Base-by-base conservation (phyloP, 2,888 invertebrate genomes). In the Stegana nigrithorax region DNA sequence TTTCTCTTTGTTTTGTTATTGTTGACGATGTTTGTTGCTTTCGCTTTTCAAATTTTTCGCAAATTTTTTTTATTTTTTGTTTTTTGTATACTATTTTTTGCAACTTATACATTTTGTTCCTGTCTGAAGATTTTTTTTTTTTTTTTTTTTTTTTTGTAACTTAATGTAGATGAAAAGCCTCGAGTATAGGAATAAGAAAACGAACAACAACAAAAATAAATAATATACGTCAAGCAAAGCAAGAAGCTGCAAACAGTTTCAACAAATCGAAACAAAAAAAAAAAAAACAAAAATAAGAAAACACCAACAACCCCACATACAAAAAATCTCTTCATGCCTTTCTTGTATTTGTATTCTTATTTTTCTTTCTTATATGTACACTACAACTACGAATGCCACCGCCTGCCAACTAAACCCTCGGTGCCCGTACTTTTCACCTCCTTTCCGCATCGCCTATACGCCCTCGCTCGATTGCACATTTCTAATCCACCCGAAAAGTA, bases 401-500 rank as follows among this genome's bases (percentile, higher is more conserved):
- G n/a, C n/a, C n/a, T n/a, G n/a, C n/a, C n/a, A n/a, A n/a, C n/a
- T n/a, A 42, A 21, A 45, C 14, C 21, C 26, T n/a, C 32, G 47
- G 47, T 45, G 42, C 36, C 26, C 53, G 59, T 50, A 44, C 27
- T 57, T 53, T 42, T 42, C 45, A 60, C 59, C 12, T 36, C 7
- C 51, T 67, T 57, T 42, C 29, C 23, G 8, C 17, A 25, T 21
- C 23, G 19, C 19, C 45, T 23, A 36, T 10, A 36, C 5, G 26
- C 45, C 21, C 19, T 21, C 47, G 27, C 32, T 53, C 17, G 32
- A 29, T 36, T 19, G 23, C 56, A 19, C 14, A 50, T 63, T 78
- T 78, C 78, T 78, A 78, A 75, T 75, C 78, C 78, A 63, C 53
- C 62, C 59, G 26, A 66, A 55, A 59, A n/a, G n/a, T n/a, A n/a